Conservation (phyloP, 2,797 vertebrate species). For the Tragopan temminckii region DNA sequence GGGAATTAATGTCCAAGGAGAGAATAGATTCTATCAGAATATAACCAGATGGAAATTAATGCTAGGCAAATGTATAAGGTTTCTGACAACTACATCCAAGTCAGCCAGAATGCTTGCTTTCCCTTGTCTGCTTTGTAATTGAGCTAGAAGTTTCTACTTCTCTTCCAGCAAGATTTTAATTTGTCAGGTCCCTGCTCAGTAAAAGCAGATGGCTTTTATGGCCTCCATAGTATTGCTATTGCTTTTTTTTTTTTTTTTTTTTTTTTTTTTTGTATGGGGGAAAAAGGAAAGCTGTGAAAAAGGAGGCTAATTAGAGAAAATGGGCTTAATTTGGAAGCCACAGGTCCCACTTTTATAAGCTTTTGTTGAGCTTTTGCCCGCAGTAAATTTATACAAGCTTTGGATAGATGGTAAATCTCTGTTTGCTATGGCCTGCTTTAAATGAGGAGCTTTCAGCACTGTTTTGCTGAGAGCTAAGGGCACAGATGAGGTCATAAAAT, state of each 20-base stretch:
- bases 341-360: conserved; percentile 77
- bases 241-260: background rate
- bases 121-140: background rate
- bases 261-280: background rate
- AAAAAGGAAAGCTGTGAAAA: conserved; percentile 68
- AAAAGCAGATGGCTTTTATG: conserved; percentile 64
- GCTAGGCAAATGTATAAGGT: background rate
- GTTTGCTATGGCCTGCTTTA: conserved; percentile 56
- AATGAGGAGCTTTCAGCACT: conserved; percentile 65
- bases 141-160: conserved; percentile 35
- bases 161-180: conserved; percentile 38
- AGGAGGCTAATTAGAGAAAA: conserved; percentile 77
- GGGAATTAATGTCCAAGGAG: conserved; percentile 42
- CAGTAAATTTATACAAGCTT: conserved; percentile 68
- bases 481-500: conserved; percentile 71
- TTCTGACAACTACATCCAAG: background rate
- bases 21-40: conserved; percentile 6
- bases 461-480: conserved; percentile 32
- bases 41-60: background rate
- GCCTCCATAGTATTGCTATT: background rate
- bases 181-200: conserved; percentile 37
- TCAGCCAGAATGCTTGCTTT: conserved; percentile 6
- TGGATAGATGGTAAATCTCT: conserved; percentile 31
- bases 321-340: conserved; percentile 75
- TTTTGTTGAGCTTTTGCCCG: conserved; percentile 74